Percentiles rank a stretch among this genome's conserved stretches.
Conservation (phyloP, 2,797 vertebrate genomes). For the Tachyglossus aculeatus region DNA sequence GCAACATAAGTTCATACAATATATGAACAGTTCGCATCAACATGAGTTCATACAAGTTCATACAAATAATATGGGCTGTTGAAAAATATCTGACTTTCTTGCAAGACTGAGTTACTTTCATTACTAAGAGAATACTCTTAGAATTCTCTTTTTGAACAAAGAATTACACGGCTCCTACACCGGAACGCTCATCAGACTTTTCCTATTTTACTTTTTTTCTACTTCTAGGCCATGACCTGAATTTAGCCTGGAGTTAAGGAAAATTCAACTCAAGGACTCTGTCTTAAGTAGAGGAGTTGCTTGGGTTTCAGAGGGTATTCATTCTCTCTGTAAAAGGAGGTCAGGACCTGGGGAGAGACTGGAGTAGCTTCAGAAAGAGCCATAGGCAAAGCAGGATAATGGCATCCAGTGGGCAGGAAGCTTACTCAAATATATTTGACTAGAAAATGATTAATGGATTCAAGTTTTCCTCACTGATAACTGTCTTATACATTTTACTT, state of each 20-base stretch:
- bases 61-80: too few species aligned
- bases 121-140: too few species aligned
- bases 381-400: not conserved
- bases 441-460: slow-evolving; percentile 29
- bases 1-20: too few species aligned
- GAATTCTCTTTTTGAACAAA: too few species aligned
- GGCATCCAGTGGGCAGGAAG: not conserved
- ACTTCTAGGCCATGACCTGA: too few species aligned
- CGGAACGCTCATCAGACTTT: not conserved
- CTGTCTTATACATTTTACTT: too few species aligned
- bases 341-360: not conserved
- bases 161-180: too few species aligned
- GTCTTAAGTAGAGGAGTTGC: not conserved
- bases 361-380: not conserved
- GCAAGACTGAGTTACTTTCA: too few species aligned
- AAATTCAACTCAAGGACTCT: not conserved
- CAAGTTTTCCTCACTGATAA: too few species aligned
- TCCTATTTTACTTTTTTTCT: not conserved
- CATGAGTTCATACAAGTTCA: too few species aligned
- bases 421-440: not conserved
- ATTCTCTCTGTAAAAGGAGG: not conserved
- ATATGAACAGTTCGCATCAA: too few species aligned
- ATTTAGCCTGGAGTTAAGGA: not conserved
- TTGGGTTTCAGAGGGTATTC: not conserved
- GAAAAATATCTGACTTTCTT: too few species aligned